phyloP scores from a whole-genome alignment of 2,888 invertebrate genomes.

The Poecilus cupreus region DNA sequence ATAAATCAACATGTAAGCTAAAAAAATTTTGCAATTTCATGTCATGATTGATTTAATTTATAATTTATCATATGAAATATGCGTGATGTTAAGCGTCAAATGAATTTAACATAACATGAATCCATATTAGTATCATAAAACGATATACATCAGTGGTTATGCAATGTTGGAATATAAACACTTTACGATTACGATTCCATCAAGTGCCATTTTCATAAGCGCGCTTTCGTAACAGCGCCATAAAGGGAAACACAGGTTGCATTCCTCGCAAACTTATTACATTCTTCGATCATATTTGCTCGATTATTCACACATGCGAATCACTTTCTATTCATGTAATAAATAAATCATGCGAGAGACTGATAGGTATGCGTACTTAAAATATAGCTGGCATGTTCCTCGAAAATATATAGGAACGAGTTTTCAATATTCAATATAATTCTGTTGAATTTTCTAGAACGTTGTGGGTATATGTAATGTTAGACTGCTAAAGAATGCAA shows the following conservation, averaged over 20 bases:
- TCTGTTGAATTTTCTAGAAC: too few relatives aligned
- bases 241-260: conserved; percentile 17
- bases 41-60: background rate
- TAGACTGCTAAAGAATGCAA: background rate
- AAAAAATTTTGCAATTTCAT: background rate
- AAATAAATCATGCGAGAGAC: background rate
- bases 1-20: too few relatives aligned
- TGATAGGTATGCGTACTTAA: background rate
- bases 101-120: background rate
- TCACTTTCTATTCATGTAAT: conserved; percentile 22
- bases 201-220: background rate
- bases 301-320: conserved; percentile 12
- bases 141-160: background rate
- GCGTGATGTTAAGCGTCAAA: background rate
- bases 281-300: conserved; percentile 1
- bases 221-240: background rate
- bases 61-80: background rate
- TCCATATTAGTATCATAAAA: conserved; percentile 14
- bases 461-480: too few relatives aligned
- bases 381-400: background rate
- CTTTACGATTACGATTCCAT: conserved; percentile 6
- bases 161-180: background rate
- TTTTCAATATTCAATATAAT: too few relatives aligned
- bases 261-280: background rate
- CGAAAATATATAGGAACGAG: background rate